These are phyloP conservation scores for Alosa alosa DNA, from an alignment of 2,113 vertebrate species.

Conservation along the genomic window DNA sequence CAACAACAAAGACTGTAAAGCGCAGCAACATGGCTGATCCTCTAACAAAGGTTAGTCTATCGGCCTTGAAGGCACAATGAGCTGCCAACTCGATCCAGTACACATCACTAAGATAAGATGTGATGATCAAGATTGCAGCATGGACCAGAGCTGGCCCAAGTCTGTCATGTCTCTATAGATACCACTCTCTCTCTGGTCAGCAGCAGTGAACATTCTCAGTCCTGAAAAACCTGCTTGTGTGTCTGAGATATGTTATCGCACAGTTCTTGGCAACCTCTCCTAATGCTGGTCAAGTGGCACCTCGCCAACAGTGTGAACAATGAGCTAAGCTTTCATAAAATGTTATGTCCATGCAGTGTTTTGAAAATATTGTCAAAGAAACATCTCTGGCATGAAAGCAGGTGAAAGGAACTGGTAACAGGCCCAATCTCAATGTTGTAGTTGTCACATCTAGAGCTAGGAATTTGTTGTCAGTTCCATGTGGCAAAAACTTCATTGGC, in stretches of 20 bases:
- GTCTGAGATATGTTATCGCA: conserved; percentile 20
- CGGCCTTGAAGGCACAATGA: background rate
- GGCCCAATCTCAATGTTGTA: background rate
- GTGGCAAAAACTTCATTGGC: background rate
- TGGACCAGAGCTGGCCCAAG: background rate
- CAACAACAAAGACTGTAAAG: background rate
- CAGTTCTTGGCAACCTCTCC: conserved; percentile 18
- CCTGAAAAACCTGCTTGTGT: conserved; percentile 8
- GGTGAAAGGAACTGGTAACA: background rate
- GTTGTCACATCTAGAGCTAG: background rate
- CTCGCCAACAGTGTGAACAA: conserved; percentile 36
- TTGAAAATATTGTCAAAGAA: conserved; percentile 32
- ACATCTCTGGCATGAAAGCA: background rate
- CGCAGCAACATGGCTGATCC: background rate
- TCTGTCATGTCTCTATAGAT: background rate
- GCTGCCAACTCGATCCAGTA: background rate
- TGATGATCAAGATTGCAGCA: background rate
- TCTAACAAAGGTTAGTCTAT: background rate
- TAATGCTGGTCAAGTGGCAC: conserved; percentile 25
- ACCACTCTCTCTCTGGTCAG: background rate
- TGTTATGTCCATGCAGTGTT: conserved; percentile 32
- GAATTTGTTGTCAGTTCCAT: background rate
- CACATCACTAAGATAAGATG: background rate
- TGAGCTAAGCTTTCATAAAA: conserved; percentile 36
- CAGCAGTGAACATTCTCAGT: background rate